Conservation (phyloP, 2,888 invertebrate genomes). For the Hesperia comma region DNA sequence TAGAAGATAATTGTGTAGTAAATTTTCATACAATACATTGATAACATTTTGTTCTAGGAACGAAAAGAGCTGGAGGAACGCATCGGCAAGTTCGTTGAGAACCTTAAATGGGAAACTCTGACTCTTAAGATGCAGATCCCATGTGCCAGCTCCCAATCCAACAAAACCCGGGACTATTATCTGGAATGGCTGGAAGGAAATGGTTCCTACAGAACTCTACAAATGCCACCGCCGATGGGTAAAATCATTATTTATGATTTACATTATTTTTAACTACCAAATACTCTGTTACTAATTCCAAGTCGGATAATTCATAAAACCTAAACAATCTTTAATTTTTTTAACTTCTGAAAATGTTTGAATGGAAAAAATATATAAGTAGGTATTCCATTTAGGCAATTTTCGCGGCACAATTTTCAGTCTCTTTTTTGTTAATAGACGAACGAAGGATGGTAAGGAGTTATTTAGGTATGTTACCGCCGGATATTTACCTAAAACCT, state of each 20-base stretch:
- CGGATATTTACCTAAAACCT: too few relatives aligned
- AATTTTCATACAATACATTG: constrained; percentile 3
- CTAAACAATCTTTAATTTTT: too few relatives aligned
- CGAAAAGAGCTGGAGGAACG: constrained; percentile 56
- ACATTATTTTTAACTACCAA: too few relatives aligned
- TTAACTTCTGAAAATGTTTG: too few relatives aligned
- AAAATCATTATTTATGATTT: constrained; percentile 23
- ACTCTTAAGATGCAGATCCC: constrained; percentile 71
- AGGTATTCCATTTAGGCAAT: too few relatives aligned
- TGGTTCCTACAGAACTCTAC: constrained; percentile 68
- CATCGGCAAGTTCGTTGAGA: constrained; percentile 62
- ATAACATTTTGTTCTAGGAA: constrained; percentile 51
- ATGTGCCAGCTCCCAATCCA: constrained; percentile 53
- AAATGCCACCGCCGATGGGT: constrained; percentile 63
- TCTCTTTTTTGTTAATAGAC: too few relatives aligned
- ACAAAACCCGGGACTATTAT: constrained; percentile 61
- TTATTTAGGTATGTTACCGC: too few relatives aligned
- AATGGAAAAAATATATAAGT: too few relatives aligned
- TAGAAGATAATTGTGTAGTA: neutral
- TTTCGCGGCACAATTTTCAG: too few relatives aligned
- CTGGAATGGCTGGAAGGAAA: constrained; percentile 63
- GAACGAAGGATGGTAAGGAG: too few relatives aligned
- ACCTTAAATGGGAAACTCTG: constrained; percentile 65
- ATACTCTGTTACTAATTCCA: too few relatives aligned
- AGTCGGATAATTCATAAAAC: too few relatives aligned